Percentiles rank a stretch among this genome's conserved stretches.
phyloP scores from a whole-genome alignment of 2,797 vertebrate species.

The Pseudochirops cupreus region DNA sequence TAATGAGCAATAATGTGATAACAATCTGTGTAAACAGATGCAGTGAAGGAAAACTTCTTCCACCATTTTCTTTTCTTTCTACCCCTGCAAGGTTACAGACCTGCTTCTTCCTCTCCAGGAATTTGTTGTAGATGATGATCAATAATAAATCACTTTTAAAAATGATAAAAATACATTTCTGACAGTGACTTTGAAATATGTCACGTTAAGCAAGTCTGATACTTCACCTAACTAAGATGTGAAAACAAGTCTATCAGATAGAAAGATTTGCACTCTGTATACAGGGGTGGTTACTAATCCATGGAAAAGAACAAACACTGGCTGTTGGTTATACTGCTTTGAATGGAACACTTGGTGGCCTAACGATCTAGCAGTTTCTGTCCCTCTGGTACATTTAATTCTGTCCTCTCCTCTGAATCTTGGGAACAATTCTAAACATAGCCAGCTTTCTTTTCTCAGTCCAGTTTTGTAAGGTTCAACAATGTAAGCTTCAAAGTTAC shows the following conservation, averaged over 20 bases:
- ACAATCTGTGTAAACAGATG: conserved; percentile 42
- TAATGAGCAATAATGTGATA: conserved; percentile 39
- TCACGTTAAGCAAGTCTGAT: conserved; percentile 5
- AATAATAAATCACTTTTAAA: background rate
- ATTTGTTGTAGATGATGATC: conserved; percentile 2
- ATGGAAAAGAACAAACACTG: conserved; percentile 46
- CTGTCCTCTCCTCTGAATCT: conserved; percentile 60
- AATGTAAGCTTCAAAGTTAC: conserved; percentile 27
- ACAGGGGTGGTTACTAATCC: conserved; percentile 16
- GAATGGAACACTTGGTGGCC: conserved; percentile 50
- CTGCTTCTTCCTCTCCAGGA: conserved; percentile 23
- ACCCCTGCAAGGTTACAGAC: background rate
- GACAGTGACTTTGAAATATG: conserved; percentile 14
- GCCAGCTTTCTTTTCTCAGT: background rate
- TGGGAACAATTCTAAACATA: conserved; percentile 36
- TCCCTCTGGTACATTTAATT: conserved; percentile 33
- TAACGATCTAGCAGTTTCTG: conserved; percentile 49
- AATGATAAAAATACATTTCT: conserved; percentile 18
- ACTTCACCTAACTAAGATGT: conserved; percentile 30
- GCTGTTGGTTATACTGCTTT: conserved; percentile 53
- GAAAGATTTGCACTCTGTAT: background rate
- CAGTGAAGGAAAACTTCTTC: background rate
- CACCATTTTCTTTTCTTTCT: background rate
- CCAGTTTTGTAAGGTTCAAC: conserved; percentile 41
- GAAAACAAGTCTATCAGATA: conserved; percentile 10